Base-by-base conservation (phyloP, 2,888 invertebrate genomes). In the Diaperis boleti region DNA sequence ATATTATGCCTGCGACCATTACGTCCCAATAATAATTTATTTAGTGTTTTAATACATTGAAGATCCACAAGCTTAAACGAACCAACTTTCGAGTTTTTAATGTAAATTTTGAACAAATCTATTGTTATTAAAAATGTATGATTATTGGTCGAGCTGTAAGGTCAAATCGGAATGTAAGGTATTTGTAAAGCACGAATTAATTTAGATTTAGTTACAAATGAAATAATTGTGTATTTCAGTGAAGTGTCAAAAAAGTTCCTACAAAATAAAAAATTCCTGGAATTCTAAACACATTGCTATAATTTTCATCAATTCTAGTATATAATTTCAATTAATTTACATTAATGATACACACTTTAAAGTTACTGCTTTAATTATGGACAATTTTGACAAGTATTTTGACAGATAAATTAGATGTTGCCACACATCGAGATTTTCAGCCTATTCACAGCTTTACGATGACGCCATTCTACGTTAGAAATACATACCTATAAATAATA, bases 311-410 rank as follows among this genome's bases (percentile, higher is more conserved):
- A 56, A 56, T 59, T 59, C 41, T 45, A 47, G 45, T 59, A 37
- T 64, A 59, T 64, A 64, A 64, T 64, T 59, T 64, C 64, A 59
- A 64, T 64, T 64, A 64, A 64, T 64, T 64, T 64, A 56, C 60
- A 56, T 64, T 64, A 59, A 64, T 64, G 45, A 64, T 64, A 63
- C 45, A 42, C 45, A 45, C 29, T 63, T 63, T 52, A 50, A 44
- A 44, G 42, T 33, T 22, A 26, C 29, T 49, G 60, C 60, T 56
- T 64, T 64, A 64, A 64, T 64, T 64, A 64, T 59, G 45, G 45
- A 20, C 44, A 60, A 56, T 64, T 64, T 64, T 64, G 60, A 64
- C 64, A 49, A 37, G 56, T 60, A 64, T 60, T 61, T 55, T 64
- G 64, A 64, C 64, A 61, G 56, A 18, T 44, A 64, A 64, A 64